A percentile compares a stretch with the other conserved stretches of the same genome.
Conservation (phyloP, 1,140 invertebrate species). For the Asobara japonica region DNA sequence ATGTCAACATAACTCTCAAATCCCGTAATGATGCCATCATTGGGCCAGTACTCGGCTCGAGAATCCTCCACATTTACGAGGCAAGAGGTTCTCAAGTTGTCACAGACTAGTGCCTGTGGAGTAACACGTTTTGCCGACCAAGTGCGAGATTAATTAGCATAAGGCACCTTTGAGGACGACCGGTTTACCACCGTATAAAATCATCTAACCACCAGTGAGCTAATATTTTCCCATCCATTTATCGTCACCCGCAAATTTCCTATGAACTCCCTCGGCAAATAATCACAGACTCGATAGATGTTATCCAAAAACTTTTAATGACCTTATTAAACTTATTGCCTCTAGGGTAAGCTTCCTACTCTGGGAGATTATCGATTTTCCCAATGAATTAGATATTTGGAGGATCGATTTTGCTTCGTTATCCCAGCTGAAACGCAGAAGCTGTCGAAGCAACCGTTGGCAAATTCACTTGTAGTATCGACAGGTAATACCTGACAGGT, state of each 20-base stretch:
- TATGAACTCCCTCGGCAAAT: neutral
- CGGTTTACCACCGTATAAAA: neutral
- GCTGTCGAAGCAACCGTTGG: neutral
- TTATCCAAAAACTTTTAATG: neutral
- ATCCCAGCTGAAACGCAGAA: neutral
- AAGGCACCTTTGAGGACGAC: neutral
- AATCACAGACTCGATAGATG: neutral
- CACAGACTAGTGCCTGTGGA: neutral
- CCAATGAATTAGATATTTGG: neutral
- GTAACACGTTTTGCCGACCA: constrained; percentile 11
- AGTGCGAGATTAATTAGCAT: constrained; percentile 24
- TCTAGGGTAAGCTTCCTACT: neutral
- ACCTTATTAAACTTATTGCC: neutral
- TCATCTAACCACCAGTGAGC: neutral
- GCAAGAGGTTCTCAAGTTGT: neutral
- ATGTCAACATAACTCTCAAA: too few relatives aligned
- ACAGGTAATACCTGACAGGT: neutral
- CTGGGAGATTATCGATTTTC: neutral
- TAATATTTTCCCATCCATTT: neutral
- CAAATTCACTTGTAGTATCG: neutral
- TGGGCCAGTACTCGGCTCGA: neutral
- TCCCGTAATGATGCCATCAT: neutral
- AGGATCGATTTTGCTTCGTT: neutral
- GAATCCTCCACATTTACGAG: neutral
- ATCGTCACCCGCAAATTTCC: neutral